A percentile compares a stretch with the other conserved stretches of the same genome.
Conservation (phyloP, 2,888 invertebrate species). For the Empis stercorea region DNA sequence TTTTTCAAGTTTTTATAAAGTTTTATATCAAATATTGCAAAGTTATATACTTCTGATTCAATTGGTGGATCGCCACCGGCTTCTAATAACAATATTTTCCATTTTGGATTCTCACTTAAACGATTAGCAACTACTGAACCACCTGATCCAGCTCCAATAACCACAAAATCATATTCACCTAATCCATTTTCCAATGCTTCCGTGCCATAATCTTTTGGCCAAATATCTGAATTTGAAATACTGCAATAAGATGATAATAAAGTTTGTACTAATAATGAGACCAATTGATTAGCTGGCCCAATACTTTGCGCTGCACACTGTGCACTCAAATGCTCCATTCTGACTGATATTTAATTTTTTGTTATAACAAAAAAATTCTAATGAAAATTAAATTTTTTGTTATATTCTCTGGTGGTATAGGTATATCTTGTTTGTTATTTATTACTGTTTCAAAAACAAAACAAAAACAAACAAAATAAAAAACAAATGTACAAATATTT, state of each 20-base stretch:
- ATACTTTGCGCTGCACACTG: slow-evolving; percentile 23
- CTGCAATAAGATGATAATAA: slow-evolving; percentile 44
- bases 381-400: no score
- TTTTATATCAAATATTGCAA: slow-evolving; percentile 2
- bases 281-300: slow-evolving; percentile 28
- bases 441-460: no score
- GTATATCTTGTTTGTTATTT: no score
- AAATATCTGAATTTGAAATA: slow-evolving; percentile 36
- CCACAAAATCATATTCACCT: slow-evolving; percentile 10
- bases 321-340: slow-evolving; percentile 18
- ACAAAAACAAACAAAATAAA: no score
- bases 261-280: slow-evolving; percentile 41
- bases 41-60: slow-evolving; percentile 16
- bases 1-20: neutral
- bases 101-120: slow-evolving; percentile 20
- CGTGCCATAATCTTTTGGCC: slow-evolving; percentile 37
- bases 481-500: no score
- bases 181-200: slow-evolving; percentile 20
- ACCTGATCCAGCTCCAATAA: slow-evolving; percentile 12
- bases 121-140: slow-evolving; percentile 18
- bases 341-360: no score
- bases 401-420: no score
- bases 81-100: slow-evolving; percentile 19
- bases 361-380: no score
- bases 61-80: slow-evolving; percentile 21